Base-by-base conservation (phyloP, 2,888 invertebrate genomes). In the Erynnis tages region DNA sequence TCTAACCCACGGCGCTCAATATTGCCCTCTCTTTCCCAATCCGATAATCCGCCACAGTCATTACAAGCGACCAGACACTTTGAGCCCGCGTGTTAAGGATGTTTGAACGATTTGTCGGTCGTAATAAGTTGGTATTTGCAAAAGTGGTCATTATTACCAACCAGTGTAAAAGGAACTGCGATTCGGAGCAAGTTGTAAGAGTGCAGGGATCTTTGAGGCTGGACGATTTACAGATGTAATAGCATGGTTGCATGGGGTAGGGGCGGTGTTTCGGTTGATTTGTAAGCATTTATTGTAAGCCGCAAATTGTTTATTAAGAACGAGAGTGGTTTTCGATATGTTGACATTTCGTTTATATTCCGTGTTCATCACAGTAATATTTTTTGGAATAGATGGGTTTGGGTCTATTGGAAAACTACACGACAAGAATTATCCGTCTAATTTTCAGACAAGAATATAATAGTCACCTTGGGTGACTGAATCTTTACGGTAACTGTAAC, bases 301-400 rank as follows among this genome's bases (percentile, higher is more conserved):
- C 56, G 59, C 57, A 56, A 63, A 63, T 61, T 54, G 61, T 63
- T 58, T 61, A 59, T 59, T 56, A 53, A 41, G 53, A 49, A 52
- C 46, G 46, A 25, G 58, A 53, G 43, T 50, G 41, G 38, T 50
- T 38, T 55, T 53, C 47, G 59, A 56, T 55, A 55, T 53, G 56
- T 61, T 62, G 56, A 57, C 57, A 46, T 56, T 61, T 55, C 57
- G 50, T 62, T 59, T 57, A 38, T 45, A 53, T 46, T 54, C 54
- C 27, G 35, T 10, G n/a, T n/a, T n/a, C n/a, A n/a, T n/a, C n/a
- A 3, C 38, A 11, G 35, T 53, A 54, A 34, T 41, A 13, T 16
- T 13, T 16, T 7, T 23, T 23, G 35, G 19, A 43, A 50, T 43
- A 27, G 10, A 34, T 34, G 13, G n/a, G n/a, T n/a, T n/a, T 30